Evolutionary conservation across 2,888 invertebrate genomes (phyloP), one percentile per base, ranked within the genome.

Genomic region (Apamea monoglypha): DNA sequence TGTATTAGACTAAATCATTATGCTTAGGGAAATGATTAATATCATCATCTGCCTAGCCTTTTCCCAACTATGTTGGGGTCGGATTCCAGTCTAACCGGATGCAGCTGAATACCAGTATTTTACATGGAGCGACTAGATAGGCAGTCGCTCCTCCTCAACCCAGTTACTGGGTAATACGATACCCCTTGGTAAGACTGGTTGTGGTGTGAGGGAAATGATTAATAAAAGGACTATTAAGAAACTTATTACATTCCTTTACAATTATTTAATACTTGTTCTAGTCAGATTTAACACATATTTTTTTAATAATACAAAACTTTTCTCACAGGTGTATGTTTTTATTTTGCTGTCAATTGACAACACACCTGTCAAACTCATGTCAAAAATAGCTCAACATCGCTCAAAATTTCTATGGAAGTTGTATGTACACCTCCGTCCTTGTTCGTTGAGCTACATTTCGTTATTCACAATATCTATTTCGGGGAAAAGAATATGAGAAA

Each of bases 361-460:
- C 12, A 32, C 44, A 44, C 0, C 18, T 44, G 8, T 25, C n/a
- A 18, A 73, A n/a, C 25, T 8, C 14, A 44, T 75, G 75, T 56
- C 75, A 59, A 44, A 44, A 74, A n/a, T 0, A n/a, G 56, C 44
- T 47, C 53, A 32, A 47, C 36, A 18, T 29, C 3, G n/a, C 36
- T 7, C 44, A 61, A 16, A 25, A 29, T 74, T 32, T 74, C 53
- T 4, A 79, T 79, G 53, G 82, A 56, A 53, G 21, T 56, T 29
- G 63, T 82, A 82, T 18, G n/a, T 82, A 56, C 1, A 7, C 5
- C 1, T 5, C 0, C 5, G 6, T 10, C 36, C 14, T 2, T 18
- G 16, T 47, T 16, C 0, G 21, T 32, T 53, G 12, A 44, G 61
- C n/a, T 77, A 50, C 80, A 50, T 83, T 83, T 67, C 47, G n/a